Conservation (phyloP, 1,140 invertebrate species). For the Drosophila repletoides region DNA sequence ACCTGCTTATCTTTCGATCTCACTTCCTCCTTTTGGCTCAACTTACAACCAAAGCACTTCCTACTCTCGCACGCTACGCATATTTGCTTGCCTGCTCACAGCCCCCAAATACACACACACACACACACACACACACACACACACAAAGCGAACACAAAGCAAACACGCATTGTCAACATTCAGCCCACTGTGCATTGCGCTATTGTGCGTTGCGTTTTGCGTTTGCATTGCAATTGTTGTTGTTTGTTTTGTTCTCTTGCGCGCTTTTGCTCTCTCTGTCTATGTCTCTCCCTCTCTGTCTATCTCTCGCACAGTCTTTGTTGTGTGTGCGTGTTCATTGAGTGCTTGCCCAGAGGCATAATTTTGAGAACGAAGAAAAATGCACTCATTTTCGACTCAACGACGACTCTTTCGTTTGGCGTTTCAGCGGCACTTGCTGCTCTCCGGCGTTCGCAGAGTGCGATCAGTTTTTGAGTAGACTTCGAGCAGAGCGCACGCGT, state of each 20-base stretch:
- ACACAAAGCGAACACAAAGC: background rate
- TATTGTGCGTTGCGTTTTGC: slow-evolving; percentile 59
- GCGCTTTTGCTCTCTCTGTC: slow-evolving; percentile 39
- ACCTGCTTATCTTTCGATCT: slow-evolving; percentile 69
- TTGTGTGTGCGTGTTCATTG: slow-evolving; percentile 76
- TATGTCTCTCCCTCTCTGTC: background rate
- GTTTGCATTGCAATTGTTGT: slow-evolving; percentile 64
- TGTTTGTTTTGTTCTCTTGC: slow-evolving; percentile 61
- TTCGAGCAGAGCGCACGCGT: slow-evolving; percentile 70
- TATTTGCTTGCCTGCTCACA: slow-evolving; percentile 31
- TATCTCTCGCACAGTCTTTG: slow-evolving; percentile 25
- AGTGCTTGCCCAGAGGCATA: slow-evolving; percentile 58
- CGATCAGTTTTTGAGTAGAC: slow-evolving; percentile 78
- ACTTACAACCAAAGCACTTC: slow-evolving; percentile 26
- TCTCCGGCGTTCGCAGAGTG: slow-evolving; percentile 33
- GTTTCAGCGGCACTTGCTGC: slow-evolving; percentile 61
- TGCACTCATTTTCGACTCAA: slow-evolving; percentile 15
- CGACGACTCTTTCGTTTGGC: slow-evolving; percentile 10
- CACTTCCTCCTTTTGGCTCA: slow-evolving; percentile 48
- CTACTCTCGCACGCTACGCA: slow-evolving; percentile 33
- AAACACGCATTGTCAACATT: slow-evolving; percentile 17
- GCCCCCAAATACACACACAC: slow-evolving; percentile 29
- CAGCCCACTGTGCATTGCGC: slow-evolving; percentile 68
- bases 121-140: background rate
- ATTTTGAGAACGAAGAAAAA: slow-evolving; percentile 28